A percentile compares a stretch with the other conserved stretches of the same genome.
Evolutionary conservation across 2,113 vertebrate species (phyloP).

Genomic region (Semnornis frantzii): DNA sequence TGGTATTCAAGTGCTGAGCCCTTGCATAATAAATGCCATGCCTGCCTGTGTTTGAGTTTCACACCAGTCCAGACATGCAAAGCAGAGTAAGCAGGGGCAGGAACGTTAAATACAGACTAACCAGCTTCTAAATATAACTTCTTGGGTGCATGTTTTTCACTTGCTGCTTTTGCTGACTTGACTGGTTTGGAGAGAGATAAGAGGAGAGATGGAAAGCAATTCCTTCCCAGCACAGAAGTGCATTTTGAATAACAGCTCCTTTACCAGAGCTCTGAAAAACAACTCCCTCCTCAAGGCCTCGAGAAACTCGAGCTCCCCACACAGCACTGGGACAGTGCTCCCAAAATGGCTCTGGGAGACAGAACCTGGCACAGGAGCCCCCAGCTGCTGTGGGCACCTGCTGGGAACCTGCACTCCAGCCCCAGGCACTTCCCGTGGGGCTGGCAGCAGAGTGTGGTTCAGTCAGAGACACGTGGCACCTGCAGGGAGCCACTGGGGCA

Average conservation of each 20-base stretch:
- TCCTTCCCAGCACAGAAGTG: neutral
- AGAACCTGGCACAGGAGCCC: neutral
- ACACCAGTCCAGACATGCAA: conserved; percentile 70
- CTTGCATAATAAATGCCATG: conserved; percentile 62
- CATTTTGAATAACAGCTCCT: conserved; percentile 37
- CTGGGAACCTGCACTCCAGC: neutral
- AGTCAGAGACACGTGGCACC: neutral
- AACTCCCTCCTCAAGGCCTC: neutral
- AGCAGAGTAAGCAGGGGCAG: conserved; percentile 60
- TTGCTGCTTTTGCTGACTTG: conserved; percentile 66
- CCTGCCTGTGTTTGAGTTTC: conserved; percentile 66
- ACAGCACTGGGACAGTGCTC: neutral
- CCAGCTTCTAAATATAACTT: conserved; percentile 66
- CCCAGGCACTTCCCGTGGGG: fast-evolving
- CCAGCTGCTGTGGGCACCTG: neutral
- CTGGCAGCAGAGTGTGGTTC: neutral
- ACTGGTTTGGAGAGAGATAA: conserved; percentile 60
- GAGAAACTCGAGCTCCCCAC: conserved; percentile 16
- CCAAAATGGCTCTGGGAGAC: neutral
- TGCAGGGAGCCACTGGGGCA: neutral
- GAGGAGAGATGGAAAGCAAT: conserved; percentile 18
- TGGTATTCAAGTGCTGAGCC: conserved; percentile 40
- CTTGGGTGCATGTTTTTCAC: conserved; percentile 52
- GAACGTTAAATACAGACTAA: conserved; percentile 69
- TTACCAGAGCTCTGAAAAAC: conserved; percentile 30